Base-by-base conservation (phyloP, 2,113 vertebrate genomes). In the Eptesicus fuscus region DNA sequence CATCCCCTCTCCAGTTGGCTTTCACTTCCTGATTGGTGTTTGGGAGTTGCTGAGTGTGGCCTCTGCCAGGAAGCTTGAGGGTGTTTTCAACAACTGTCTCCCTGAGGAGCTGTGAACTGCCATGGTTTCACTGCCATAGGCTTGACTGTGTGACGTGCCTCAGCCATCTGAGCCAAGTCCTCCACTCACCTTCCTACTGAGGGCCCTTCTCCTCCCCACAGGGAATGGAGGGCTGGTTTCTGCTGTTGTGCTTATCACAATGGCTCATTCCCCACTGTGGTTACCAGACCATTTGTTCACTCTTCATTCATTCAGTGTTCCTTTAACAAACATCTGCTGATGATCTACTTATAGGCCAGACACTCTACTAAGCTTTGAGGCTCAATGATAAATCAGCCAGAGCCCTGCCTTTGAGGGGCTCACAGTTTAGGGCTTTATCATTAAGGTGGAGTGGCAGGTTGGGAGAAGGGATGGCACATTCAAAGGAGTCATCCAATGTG, bases 91-190 rank as follows among this genome's bases (percentile, higher is more conserved):
- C 14, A 37, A 20, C 4, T 3, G 9, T 7, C 2, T 30, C 4
- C 7, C 30, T 4, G 7, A 25, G 22, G 23, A 11, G 70, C 32
- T 2, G 28, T 14, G 49, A 70, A 51, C 18, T 44, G 35, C 42
- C 9, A 16, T 25, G 1, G 16, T 20, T 23, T 22, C 25, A 16
- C 7, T 16, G 37, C 28, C 22, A 2, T 0, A 1, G 37, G 12
- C 22, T 80, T 63, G 28, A 9, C 32, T 0, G 0, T 30, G 76
- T 20, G 63, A 51, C 6, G 17, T 18, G 35, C 7, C 35, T 17
- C 4, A 20, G 28, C 25, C 51, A 0, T 25, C n/a, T 20, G 17
- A 47, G 16, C 35, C 74, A 74, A 79, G 17, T 3, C 2, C 17
- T 11, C 83, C 22, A 53, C 53, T 40, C 5, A 44, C 59, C 20